Base-by-base conservation (phyloP, 2,888 invertebrate species). In the Dermolepida albohirtum region DNA sequence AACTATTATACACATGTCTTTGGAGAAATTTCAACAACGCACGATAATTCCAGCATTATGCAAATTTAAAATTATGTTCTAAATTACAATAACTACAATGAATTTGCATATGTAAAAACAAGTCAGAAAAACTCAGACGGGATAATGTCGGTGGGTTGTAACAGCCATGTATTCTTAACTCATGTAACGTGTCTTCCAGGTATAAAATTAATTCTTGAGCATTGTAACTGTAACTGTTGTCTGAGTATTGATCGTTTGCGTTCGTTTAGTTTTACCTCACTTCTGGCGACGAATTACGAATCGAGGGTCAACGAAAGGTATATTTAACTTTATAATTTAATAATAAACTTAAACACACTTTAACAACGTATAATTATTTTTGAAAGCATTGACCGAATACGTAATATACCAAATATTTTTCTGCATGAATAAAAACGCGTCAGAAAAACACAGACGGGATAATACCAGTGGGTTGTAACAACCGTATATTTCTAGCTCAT, bases 111-210 rank as follows among this genome's bases (percentile, higher is more conserved):
- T 29, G 57, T 44, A 57, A 57, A 57, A 57, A 57, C 34, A 34
- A 8, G 57, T 12, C 27, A 8, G 43, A 27, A 27, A 43, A 57
- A 57, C 57, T 57, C 12, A 22, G 34, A 34, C 34, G 34, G 43
- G 57, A 7, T 55, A 55, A 55, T 55, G 41, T 41, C 22, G 11
- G 55, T 55, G 55, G 55, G 55, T 55, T 41, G 55, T 41, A 41
- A 17, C 55, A 41, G 27, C 10, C 16, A 41, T 41, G 40, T 55
- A n/a, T n/a, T 40, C 16, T 40, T 54, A 17, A 14, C 12, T 52
- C 39, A 16, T 52, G 10, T 6, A 11, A 41, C 5, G 22, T 55
- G 41, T 41, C 55, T 55, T 2, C n/a, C 10, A 55, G 55, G 43
- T 57, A 57, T 44, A 27, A 41, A 54, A 41, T 16, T 5, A 40